These are phyloP conservation scores for Xanthorhoe designata DNA, from an alignment of 2,888 invertebrate species.

Conservation along the genomic window DNA sequence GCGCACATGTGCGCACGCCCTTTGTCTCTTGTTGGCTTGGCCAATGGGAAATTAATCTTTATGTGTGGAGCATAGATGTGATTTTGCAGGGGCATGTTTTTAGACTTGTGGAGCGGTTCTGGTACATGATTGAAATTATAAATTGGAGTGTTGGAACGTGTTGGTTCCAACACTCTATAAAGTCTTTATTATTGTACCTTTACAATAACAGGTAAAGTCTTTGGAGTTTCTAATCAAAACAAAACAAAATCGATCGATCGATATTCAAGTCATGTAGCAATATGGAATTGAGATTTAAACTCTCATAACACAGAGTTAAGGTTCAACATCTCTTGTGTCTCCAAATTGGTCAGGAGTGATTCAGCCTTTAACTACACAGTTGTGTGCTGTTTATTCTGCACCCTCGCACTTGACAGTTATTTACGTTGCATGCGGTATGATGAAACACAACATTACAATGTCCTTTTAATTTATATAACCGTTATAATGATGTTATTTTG, in stretches of 20 bases:
- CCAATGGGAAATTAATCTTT: slow-evolving; percentile 11
- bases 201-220: too few species aligned
- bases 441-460: slow-evolving; percentile 28
- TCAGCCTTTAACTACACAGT: not conserved
- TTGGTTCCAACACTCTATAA: too few species aligned
- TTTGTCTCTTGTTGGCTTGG: slow-evolving; percentile 7
- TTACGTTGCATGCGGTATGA: slow-evolving; percentile 37
- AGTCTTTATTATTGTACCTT: too few species aligned
- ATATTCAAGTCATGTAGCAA: not conserved
- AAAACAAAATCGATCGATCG: too few species aligned
- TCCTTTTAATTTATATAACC: slow-evolving; percentile 2
- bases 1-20: slow-evolving; percentile 49
- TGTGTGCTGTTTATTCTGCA: slow-evolving; percentile 22
- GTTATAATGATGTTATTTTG: slow-evolving; percentile 2
- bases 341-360: slow-evolving; percentile 8
- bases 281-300: not conserved
- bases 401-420: slow-evolving; percentile 41
- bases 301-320: not conserved
- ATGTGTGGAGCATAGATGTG: not conserved
- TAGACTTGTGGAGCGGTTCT: too few species aligned
- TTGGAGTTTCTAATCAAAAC: too few species aligned
- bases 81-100: not conserved
- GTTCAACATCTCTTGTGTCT: slow-evolving; percentile 4
- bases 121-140: too few species aligned
- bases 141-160: too few species aligned